Evolutionary conservation across 2,113 vertebrate species (phyloP).

Genomic region (Percina caprodes): DNA sequence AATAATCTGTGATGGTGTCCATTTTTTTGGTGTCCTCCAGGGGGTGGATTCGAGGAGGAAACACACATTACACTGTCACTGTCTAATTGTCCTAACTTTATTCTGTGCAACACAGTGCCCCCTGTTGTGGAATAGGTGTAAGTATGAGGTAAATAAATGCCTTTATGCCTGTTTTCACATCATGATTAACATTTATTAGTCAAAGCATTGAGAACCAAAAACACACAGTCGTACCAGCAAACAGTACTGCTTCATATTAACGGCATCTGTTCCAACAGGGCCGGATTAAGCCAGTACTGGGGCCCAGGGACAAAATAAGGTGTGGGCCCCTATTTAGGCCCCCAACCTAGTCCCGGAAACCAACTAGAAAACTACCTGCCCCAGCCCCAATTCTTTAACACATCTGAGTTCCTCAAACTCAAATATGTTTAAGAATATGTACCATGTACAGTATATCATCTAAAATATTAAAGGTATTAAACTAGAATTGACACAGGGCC

Average conservation of each 20-base stretch:
- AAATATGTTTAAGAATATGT: background rate
- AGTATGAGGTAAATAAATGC: conserved; percentile 4
- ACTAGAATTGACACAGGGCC: background rate
- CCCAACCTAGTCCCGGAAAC: background rate
- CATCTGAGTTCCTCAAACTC: background rate
- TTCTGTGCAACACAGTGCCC: conserved; percentile 55
- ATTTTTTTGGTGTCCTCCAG: background rate
- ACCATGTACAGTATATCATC: background rate
- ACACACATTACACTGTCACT: too few species aligned
- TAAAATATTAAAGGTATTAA: background rate
- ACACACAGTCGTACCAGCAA: background rate
- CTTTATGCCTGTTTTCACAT: background rate
- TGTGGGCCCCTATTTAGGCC: background rate
- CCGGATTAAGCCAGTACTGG: background rate
- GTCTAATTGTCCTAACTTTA: background rate
- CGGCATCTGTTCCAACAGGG: background rate
- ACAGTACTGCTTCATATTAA: background rate
- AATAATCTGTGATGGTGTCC: background rate
- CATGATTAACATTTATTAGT: background rate
- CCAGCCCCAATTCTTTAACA: too few species aligned
- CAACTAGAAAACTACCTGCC: background rate
- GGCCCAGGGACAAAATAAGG: background rate
- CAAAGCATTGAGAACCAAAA: background rate
- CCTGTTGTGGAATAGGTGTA: conserved; percentile 38
- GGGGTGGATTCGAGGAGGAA: background rate